Percentiles rank a stretch among this genome's conserved stretches.
These are phyloP conservation scores for Druon quercuslanigerum DNA, from an alignment of 1,140 invertebrate genomes.

Conservation along the genomic window DNA sequence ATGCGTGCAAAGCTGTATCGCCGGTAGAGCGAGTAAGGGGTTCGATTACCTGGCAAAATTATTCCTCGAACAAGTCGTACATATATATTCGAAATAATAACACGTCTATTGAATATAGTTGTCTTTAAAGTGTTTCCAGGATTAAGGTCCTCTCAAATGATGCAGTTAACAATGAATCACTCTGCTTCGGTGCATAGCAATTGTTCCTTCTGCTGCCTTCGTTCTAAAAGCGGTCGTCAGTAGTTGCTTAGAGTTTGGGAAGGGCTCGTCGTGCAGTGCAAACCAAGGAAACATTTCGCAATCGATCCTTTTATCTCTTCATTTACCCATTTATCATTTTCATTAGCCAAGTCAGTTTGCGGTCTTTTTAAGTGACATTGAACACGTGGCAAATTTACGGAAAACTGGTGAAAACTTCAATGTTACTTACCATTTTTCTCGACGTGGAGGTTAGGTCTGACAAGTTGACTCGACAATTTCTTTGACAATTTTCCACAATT, in stretches of 20 bases:
- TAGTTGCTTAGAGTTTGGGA: conserved; percentile 8
- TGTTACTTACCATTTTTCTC: conserved; percentile 42
- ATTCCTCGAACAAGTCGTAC: neutral
- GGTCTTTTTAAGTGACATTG: neutral
- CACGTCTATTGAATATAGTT: neutral
- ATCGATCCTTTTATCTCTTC: neutral
- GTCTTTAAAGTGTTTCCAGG: neutral
- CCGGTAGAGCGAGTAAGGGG: conserved; percentile 36
- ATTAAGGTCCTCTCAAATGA: neutral
- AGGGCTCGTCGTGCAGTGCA: neutral
- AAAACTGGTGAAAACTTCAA: conserved; percentile 2
- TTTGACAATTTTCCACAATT: conserved; percentile 43
- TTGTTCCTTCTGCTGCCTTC: neutral
- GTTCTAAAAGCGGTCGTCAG: neutral
- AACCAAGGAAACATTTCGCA: neutral
- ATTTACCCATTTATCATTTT: conserved; percentile 7
- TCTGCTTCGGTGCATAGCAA: neutral
- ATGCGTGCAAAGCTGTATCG: conserved; percentile 2
- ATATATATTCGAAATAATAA: neutral
- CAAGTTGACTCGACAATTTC: conserved; percentile 66
- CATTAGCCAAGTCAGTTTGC: neutral
- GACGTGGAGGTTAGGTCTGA: conserved; percentile 57
- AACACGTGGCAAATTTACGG: neutral
- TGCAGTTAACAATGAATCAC: conserved; percentile 1
- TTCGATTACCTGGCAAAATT: conserved; percentile 37